phyloP scores from a whole-genome alignment of 2,888 invertebrate species.

The Ptychoptera contaminata region DNA sequence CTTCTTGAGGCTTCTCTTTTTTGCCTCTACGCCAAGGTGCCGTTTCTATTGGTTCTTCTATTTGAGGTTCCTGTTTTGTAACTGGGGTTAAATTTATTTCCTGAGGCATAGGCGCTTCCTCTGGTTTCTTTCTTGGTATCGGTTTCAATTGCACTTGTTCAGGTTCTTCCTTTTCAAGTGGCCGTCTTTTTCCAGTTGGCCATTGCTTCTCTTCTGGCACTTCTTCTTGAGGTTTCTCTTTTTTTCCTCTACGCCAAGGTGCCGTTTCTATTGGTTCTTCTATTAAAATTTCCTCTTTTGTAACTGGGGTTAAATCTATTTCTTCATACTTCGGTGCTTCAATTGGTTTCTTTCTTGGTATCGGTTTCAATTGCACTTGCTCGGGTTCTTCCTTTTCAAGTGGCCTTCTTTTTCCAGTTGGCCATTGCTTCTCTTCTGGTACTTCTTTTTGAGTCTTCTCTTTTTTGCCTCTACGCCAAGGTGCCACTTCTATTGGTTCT shows the following conservation, averaged over 20 bases:
- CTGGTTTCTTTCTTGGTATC: constrained; percentile 22
- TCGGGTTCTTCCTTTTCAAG: constrained; percentile 10
- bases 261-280: constrained; percentile 10
- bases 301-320: constrained; percentile 14
- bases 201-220: constrained; percentile 21
- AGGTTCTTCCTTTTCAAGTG: constrained; percentile 29
- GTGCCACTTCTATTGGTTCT: constrained; percentile 9
- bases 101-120: constrained; percentile 17
- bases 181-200: constrained; percentile 26
- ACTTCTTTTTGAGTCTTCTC: constrained; percentile 13
- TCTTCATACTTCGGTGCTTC: constrained; percentile 17
- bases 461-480: constrained; percentile 22
- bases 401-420: constrained; percentile 2
- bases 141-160: constrained; percentile 29
- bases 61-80: constrained; percentile 15
- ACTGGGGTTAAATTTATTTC: constrained; percentile 31
- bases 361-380: constrained; percentile 13
- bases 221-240: constrained; percentile 16
- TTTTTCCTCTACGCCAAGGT: constrained; percentile 15
- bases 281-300: constrained; percentile 4
- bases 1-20: constrained; percentile 16
- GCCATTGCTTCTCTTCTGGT: constrained; percentile 10
- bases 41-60: constrained; percentile 9
- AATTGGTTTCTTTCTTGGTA: constrained; percentile 12
- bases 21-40: constrained; percentile 15